Percentiles rank a stretch among this genome's conserved stretches.
Conservation (phyloP, 2,797 vertebrate genomes). For the Rhinella marina region DNA sequence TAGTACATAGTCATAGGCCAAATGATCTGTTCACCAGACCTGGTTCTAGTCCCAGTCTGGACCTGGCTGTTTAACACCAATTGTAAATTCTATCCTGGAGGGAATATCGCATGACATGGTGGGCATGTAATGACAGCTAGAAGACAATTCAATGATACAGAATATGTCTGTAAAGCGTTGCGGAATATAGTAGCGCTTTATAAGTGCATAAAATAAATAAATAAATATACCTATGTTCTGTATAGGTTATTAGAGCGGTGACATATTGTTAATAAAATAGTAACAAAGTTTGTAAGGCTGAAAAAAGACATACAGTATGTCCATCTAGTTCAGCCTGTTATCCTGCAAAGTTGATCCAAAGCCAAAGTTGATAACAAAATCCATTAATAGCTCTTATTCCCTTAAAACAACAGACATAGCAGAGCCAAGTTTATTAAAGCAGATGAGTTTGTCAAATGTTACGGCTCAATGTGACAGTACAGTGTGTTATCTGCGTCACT, state of each 20-base stretch:
- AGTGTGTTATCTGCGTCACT: background rate
- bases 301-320: no score
- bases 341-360: no score
- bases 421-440: background rate
- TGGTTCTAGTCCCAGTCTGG: constrained; percentile 13
- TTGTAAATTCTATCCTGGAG: background rate
- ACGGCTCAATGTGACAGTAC: background rate
- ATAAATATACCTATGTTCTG: background rate
- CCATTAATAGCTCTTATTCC: background rate
- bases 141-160: background rate
- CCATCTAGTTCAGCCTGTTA: no score
- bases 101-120: background rate
- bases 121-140: background rate
- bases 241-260: background rate
- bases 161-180: no score
- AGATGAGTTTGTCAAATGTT: background rate
- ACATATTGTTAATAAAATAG: background rate
- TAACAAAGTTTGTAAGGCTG: background rate
- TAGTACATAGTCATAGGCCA: background rate
- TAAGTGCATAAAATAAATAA: no score
- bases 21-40: constrained; percentile 9
- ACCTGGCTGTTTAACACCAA: background rate
- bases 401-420: background rate
- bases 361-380: background rate
- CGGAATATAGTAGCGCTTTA: no score